A percentile compares a stretch with the other conserved stretches of the same genome.
These are phyloP conservation scores for Tor tambroides DNA, from an alignment of 2,113 vertebrate genomes.

Conservation along the genomic window DNA sequence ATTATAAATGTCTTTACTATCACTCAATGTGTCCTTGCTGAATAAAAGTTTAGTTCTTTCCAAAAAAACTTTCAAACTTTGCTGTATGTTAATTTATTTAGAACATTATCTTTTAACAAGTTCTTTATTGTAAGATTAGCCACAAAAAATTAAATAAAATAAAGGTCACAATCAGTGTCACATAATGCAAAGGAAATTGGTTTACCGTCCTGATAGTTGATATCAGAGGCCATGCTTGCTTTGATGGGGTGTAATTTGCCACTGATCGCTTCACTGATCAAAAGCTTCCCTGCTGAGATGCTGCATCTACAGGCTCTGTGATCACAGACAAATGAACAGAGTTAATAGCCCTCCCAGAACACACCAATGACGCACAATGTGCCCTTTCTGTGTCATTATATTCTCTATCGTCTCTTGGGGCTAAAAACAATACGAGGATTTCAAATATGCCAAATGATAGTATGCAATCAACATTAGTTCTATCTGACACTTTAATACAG, in stretches of 20 bases:
- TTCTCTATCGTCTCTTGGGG: background rate
- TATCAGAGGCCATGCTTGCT: constrained; percentile 56
- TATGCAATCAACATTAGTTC: background rate
- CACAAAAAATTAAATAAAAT: too few relatives aligned
- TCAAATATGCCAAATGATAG: background rate
- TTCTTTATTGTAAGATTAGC: background rate
- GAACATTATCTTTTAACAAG: too few relatives aligned
- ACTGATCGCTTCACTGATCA: constrained; percentile 23
- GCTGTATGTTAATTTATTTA: too few relatives aligned
- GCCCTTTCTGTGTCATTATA: background rate
- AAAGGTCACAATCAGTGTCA: background rate
- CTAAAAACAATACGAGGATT: constrained; percentile 17
- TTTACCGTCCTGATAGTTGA: constrained; percentile 60
- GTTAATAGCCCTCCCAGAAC: constrained; percentile 38
- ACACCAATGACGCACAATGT: constrained; percentile 5
- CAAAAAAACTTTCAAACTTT: background rate
- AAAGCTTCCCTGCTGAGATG: constrained; percentile 32
- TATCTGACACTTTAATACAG: constrained; percentile 1
- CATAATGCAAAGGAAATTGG: constrained; percentile 27
- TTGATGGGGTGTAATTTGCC: constrained; percentile 11
- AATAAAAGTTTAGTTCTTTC: too few relatives aligned
- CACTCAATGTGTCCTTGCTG: too few relatives aligned
- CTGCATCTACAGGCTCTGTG: constrained; percentile 24
- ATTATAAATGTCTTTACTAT: too few relatives aligned
- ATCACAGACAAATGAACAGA: constrained; percentile 45